Base-by-base conservation (phyloP, 1,140 invertebrate genomes). In the Drosophila mojavensis region DNA sequence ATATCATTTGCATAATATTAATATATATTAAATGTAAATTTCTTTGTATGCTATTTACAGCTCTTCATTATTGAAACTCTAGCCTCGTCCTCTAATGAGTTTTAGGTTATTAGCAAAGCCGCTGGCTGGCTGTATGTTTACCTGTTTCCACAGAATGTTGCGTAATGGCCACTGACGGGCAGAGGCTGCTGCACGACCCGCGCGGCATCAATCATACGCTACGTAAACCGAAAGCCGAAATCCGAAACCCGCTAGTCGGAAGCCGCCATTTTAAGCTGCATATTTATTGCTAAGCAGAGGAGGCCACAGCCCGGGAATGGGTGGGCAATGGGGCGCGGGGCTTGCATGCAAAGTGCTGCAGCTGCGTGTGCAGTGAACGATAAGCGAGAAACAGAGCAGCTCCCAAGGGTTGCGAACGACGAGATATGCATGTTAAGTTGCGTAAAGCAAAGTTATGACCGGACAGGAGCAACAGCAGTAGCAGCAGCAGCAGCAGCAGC, bases 341-440 rank as follows among this genome's bases (percentile, higher is more conserved):
- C 10, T 47, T 47, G 65, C 78, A 78, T 81, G 82, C 65, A 86
- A 86, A 86, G 70, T 33, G 70, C 67, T 83, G 83, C 83, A 79
- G 72, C 83, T 86, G 83, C 83, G 73, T 86, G 82, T 88, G 83
- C 82, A 62, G 63, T 74, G 67, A 68, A 70, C 76, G 83, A 86
- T 86, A 86, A 86, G 83, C 76, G 79, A 77, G 17, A 47, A 62
- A 26, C 41, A 48, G 65, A 71, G 74, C 53, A 58, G 71, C 58
- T 72, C 78, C 78, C 82, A 68, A 45, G 75, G 83, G 82, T 72
- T 67, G 73, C 77, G 61, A 55, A 50, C 73, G 51, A 86, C 83
- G 83, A 86, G 83, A 88, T 88, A 88, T 89, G 83, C 83, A 86
- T 86, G 83, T 88, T 86, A 86, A 86, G 83, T 86, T 86, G 76